Conservation (phyloP, 2,888 invertebrate genomes). For the Idaea straminata region DNA sequence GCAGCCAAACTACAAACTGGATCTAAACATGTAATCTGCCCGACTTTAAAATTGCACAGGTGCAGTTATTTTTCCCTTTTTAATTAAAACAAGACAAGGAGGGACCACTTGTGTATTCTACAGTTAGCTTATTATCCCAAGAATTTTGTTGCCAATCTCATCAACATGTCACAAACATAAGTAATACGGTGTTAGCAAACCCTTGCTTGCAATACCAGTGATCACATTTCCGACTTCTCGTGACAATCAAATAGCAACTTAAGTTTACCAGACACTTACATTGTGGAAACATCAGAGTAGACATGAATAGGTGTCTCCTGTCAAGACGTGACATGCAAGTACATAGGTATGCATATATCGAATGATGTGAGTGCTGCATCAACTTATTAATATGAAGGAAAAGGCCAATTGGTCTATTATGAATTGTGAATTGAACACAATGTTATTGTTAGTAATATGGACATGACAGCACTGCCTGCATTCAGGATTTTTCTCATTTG, state of each 20-base stretch:
- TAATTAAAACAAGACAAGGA: too few species aligned
- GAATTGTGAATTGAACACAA: background rate
- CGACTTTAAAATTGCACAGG: too few species aligned
- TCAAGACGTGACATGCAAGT: background rate
- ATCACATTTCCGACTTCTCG: background rate
- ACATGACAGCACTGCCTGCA: too few species aligned
- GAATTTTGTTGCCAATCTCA: too few species aligned
- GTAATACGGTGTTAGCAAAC: too few species aligned
- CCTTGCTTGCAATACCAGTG: background rate
- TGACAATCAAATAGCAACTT: background rate
- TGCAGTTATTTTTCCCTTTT: too few species aligned
- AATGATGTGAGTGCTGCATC: background rate
- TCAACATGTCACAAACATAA: too few species aligned
- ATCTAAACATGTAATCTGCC: too few species aligned
- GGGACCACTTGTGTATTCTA: too few species aligned
- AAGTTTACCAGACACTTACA: background rate
- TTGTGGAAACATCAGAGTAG: background rate
- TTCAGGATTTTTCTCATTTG: background rate
- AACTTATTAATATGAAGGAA: slow-evolving; percentile 9
- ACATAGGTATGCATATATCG: background rate
- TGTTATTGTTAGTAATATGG: too few species aligned
- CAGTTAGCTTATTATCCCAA: too few species aligned
- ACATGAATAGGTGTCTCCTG: background rate
- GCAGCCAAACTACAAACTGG: too few species aligned
- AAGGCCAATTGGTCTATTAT: slow-evolving; percentile 7